Base-by-base conservation (phyloP, 2,888 invertebrate species). In the Protonemura montana region DNA sequence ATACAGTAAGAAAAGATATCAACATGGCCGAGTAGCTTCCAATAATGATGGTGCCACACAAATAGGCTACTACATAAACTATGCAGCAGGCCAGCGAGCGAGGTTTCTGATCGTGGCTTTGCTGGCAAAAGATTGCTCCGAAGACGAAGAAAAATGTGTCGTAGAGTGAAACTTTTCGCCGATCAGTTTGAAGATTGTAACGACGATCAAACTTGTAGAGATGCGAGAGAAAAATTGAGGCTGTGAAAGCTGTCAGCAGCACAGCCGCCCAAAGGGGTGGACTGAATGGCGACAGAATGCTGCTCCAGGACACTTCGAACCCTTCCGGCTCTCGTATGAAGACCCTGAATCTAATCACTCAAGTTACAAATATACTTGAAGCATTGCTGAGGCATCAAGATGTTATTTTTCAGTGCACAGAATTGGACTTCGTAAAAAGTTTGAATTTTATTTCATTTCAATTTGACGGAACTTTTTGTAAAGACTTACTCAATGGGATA, bases 1-100 rank as follows among this genome's bases (percentile, higher is more conserved):
- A 30, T n/a, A 86, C 82, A 1, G 82, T 30, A 28, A 82, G 82
- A 59, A 82, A 82, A 10, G 86, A 86, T 35, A 82, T 86, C 82
- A 86, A 35, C 25, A 82, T 76, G 21, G 86, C 86, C 1, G 86
- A 86, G 82, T 86, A 86, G 5, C 82, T 86, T 41, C 86, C 82
- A 28, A 86, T 80, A 16, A 86, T 28, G 27, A 86, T 27, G 81
- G 81, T 42, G 10, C 81, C 86, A 26, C 25, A 80, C 13, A 86
- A 59, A 42, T 86, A 86, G 13, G 28, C 29, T 16, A 81, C 59
- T n/a, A 86, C n/a, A 59, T 81, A 81, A 78, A 86, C 86, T 25
- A 86, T 27, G 42, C 86, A 80, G 81, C 81, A 86, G 25, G 86
- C 77, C 41, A 29, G 26, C 0, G 86, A 41, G 41, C 25, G 29